These are phyloP conservation scores for Capreolus pygargus DNA, from an alignment of 2,113 vertebrate species.

Conservation along the genomic window DNA sequence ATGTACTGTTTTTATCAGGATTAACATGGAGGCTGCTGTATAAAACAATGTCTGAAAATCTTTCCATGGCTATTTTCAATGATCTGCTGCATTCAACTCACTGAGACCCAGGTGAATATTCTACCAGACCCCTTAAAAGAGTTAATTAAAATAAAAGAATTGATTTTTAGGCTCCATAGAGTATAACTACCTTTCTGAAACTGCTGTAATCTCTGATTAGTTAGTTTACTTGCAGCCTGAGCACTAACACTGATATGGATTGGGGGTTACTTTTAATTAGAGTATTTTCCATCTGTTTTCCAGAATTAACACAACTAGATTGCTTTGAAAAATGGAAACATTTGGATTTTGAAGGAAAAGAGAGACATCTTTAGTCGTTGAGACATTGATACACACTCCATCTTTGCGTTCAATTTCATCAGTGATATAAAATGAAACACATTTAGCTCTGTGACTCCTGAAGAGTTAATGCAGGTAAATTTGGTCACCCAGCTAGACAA, in stretches of 20 bases:
- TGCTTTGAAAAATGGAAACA: neutral
- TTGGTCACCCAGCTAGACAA: neutral
- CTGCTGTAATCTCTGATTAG: neutral
- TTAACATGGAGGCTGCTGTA: neutral
- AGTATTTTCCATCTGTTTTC: neutral
- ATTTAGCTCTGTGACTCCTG: neutral
- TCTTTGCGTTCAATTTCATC: neutral
- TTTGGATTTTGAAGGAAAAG: neutral
- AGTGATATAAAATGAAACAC: neutral
- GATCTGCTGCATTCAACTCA: neutral
- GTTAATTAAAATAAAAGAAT: neutral
- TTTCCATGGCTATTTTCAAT: neutral
- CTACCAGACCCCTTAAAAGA: neutral
- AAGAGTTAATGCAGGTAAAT: neutral
- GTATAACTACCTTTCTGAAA: neutral
- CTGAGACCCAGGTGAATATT: neutral
- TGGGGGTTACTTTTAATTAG: constrained; percentile 15
- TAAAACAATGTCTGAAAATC: neutral
- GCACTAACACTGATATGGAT: neutral
- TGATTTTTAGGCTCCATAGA: neutral
- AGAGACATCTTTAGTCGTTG: neutral
- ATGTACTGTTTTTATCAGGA: neutral
- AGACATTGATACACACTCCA: neutral
- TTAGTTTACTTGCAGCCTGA: neutral
- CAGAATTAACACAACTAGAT: neutral